Base-by-base conservation (phyloP, 1,140 invertebrate species). In the Pissodes strobi region DNA sequence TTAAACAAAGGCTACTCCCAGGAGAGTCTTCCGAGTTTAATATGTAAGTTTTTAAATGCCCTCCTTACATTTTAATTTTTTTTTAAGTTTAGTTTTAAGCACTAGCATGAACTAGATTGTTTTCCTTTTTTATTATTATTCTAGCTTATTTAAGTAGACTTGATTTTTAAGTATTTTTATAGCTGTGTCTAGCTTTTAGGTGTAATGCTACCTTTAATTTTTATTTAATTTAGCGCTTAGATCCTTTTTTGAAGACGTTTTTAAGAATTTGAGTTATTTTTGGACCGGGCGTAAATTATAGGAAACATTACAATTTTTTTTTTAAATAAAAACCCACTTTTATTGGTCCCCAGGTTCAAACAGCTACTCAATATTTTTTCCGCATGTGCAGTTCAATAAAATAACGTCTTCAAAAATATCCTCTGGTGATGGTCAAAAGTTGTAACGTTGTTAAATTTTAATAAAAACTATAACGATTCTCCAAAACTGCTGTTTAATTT, bases 391-490 rank as follows among this genome's bases (percentile, higher is more conserved):
- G n/a, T n/a, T n/a, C n/a, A n/a, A n/a, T 13, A 19, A 43, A 30
- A 41, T 19, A 56, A n/a, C 48, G 18, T 37, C 21, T 64, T 64
- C 39, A 60, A 60, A 46, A 46, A 34, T 30, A 51, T 59, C 70
- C 46, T 69, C 57, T 70, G 74, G 74, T 76, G 74, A 75, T 70
- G 74, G 74, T 74, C 63, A 49, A 70, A 46, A 71, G 64, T 72
- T 72, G 71, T 73, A 70, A 74, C 69, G 59, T 70, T 68, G 67
- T 69, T 60, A 51, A 69, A 68, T 74, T 70, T 72, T 37, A 74
- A 76, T 74, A 76, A 76, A 76, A 70, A 74, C 68, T 74, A 63
- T 72, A 68, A 75, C 69, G 67, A 74, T 72, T n/a, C 69, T 72
- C 74, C 75, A 76, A 71, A 70, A 69, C 61, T 68, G 63, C 70